Evolutionary conservation across 2,797 vertebrate genomes (phyloP), one percentile per base, ranked within the genome.

Genomic region (Orestias chungarensis): DNA sequence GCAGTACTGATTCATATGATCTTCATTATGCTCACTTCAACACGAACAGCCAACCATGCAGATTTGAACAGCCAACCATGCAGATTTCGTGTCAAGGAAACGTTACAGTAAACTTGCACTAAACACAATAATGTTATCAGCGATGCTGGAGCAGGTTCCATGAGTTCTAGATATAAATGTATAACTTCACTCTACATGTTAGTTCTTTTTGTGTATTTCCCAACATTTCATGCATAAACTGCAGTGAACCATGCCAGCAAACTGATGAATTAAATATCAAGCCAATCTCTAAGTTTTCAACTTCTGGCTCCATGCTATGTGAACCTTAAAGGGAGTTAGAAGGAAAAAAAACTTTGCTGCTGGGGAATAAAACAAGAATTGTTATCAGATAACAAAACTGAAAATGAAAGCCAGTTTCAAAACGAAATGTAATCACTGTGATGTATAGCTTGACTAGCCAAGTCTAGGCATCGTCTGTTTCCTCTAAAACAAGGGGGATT

Each of bases 351-450:
- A 27, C 27, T 61, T 38, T 4, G 0, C 2, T 0, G 4, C 1
- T 38, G 33, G 2, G 3, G 20, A 31, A 47, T 23, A 31, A 14
- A 0, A 65, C 42, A 23, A 10, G 1, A 18, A 17, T 29, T 42
- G 43, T 11, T 33, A 18, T 3, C 10, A 25, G 3, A 46, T n/a
- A 15, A 3, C 42, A 75, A 86, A 87, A 88, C n/a, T 59, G 76
- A 89, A 89, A 89, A 29, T 1, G 50, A 77, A 87, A 86, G 43
- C 17, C 1, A 43, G 6, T 64, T 1, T 2, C 43, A 29, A 74
- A 76, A 6, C 35, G 69, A 80, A 73, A 84, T 25, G 6, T 3
- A 4, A 1, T 27, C 6, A 7, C 6, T 50, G 25, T 52, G 18
- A 1, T 71, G 6, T 1, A 4, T 40, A 18, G 35, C 11, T 29